phyloP scores from a whole-genome alignment of 2,113 vertebrate species.

The Piprites chloris region DNA sequence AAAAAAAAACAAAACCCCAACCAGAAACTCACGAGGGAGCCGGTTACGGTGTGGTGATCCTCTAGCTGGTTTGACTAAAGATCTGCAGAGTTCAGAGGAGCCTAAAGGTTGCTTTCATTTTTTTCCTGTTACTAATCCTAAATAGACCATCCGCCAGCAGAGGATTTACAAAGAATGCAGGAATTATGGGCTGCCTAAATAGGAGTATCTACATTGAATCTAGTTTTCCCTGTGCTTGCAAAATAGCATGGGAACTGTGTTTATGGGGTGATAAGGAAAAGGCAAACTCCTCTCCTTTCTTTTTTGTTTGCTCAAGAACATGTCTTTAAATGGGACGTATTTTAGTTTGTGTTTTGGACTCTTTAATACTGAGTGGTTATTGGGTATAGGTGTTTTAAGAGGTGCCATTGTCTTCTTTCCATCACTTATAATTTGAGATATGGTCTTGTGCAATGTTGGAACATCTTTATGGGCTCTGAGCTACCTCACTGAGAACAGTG shows the following conservation, averaged over 20 bases:
- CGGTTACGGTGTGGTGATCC: rapidly evolving
- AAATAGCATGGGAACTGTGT: not conserved
- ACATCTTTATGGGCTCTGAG: not conserved
- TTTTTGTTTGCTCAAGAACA: not conserved
- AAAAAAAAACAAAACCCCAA: not conserved
- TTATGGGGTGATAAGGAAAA: not conserved
- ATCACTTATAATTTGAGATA: rapidly evolving
- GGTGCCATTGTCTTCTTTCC: not conserved
- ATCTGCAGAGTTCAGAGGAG: not conserved
- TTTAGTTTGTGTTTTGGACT: not conserved
- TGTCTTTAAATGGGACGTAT: not conserved
- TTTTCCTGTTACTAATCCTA: not conserved
- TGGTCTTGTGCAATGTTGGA: not conserved
- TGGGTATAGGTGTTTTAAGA: not conserved
- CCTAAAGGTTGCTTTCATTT: not conserved
- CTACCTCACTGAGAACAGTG: not conserved
- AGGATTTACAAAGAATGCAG: not conserved
- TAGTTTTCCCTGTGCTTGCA: not conserved
- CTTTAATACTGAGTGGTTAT: not conserved
- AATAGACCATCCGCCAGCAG: not conserved
- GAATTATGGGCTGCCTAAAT: not conserved
- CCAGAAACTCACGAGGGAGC: not conserved
- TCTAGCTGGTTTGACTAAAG: not conserved
- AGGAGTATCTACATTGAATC: not conserved
- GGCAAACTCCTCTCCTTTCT: not conserved